Conservation (phyloP, 2,113 vertebrate genomes). For the Irena cyanogastra region DNA sequence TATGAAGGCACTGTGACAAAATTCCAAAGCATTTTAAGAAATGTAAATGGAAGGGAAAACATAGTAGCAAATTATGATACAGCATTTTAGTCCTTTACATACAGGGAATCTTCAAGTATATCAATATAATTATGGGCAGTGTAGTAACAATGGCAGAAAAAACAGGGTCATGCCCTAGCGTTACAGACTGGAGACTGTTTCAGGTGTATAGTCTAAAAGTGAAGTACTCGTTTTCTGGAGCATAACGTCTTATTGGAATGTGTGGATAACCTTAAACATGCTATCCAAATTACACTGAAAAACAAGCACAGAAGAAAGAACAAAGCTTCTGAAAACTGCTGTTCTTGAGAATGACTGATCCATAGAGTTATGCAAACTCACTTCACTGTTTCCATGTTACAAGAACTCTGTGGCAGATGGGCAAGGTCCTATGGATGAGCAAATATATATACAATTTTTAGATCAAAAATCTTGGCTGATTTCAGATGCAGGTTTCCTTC, state of each 20-base stretch:
- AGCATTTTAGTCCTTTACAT: constrained; percentile 33
- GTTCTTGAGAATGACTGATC: background rate
- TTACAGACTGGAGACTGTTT: background rate
- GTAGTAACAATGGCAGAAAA: background rate
- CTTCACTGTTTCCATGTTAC: background rate
- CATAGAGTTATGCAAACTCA: background rate
- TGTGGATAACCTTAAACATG: background rate
- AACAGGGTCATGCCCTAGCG: background rate
- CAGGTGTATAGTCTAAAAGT: background rate
- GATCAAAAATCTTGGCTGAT: background rate
- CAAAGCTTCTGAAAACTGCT: background rate
- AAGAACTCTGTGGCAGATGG: background rate
- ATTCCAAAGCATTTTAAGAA: constrained; percentile 45
- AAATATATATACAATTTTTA: background rate
- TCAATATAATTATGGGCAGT: background rate
- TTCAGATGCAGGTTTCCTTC: background rate
- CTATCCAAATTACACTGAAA: background rate
- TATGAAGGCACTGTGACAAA: constrained; percentile 51
- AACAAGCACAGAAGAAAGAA: background rate
- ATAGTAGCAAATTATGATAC: constrained; percentile 66
- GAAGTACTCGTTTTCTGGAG: background rate
- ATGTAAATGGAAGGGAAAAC: constrained; percentile 38
- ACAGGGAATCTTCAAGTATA: background rate
- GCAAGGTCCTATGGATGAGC: background rate
- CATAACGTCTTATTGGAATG: background rate